phyloP scores from a whole-genome alignment of 1,140 invertebrate genomes.

The Leptopilina clavipes region DNA sequence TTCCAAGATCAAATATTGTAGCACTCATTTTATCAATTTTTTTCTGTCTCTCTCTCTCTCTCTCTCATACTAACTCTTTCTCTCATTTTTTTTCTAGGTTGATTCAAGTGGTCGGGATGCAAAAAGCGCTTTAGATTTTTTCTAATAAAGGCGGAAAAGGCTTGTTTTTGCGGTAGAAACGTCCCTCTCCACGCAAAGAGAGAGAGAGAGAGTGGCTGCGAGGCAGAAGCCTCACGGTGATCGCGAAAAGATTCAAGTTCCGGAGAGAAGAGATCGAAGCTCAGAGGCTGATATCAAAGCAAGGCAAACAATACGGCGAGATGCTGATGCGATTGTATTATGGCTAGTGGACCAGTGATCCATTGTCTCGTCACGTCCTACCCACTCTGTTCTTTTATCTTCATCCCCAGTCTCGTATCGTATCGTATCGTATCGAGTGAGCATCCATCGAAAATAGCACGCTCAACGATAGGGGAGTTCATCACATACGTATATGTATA shows the following conservation, averaged over 20 bases:
- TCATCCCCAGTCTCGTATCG: slow-evolving; percentile 66
- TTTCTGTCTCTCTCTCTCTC: neutral
- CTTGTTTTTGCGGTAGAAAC: slow-evolving; percentile 27
- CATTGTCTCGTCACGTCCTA: slow-evolving; percentile 76
- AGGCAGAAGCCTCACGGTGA: slow-evolving; percentile 9
- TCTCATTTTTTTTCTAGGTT: neutral
- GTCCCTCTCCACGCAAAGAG: neutral
- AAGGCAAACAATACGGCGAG: slow-evolving; percentile 71
- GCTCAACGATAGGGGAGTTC: slow-evolving; percentile 57
- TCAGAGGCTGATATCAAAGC: slow-evolving; percentile 72
- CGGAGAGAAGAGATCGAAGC: slow-evolving; percentile 48
- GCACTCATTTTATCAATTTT: too few species aligned
- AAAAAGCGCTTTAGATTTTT: slow-evolving; percentile 24
- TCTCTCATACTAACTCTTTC: neutral
- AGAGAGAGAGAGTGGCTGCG: slow-evolving; percentile 12
- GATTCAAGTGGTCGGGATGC: slow-evolving; percentile 18
- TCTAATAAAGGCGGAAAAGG: slow-evolving; percentile 10
- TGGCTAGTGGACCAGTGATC: slow-evolving; percentile 73
- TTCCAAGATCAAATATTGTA: too few species aligned
- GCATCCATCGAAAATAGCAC: slow-evolving; percentile 74
- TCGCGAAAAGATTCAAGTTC: slow-evolving; percentile 33
- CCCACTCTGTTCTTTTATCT: slow-evolving; percentile 75
- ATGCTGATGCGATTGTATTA: slow-evolving; percentile 77
- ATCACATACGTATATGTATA: slow-evolving; percentile 16
- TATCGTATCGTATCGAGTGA: slow-evolving; percentile 73